Conservation (phyloP, 1,140 invertebrate species). For the Portunus trituberculatus region DNA sequence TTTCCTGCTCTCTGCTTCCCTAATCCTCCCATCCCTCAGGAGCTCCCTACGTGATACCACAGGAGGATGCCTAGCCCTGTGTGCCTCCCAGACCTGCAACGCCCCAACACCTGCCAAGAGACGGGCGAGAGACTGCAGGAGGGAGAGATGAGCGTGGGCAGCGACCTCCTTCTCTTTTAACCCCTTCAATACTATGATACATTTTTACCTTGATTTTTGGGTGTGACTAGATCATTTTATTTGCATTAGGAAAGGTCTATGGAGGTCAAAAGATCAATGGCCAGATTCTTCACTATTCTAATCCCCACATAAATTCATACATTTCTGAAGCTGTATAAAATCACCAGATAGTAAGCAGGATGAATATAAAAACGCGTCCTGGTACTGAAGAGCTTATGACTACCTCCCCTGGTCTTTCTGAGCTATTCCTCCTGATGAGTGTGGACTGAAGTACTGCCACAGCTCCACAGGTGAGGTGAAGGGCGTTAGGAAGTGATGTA, state of each 20-base stretch:
- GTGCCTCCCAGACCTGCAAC: not conserved
- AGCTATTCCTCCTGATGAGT: not conserved
- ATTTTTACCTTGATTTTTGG: no score
- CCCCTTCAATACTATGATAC: no score
- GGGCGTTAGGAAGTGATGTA: not conserved
- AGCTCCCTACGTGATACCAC: not conserved
- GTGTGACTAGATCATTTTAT: no score
- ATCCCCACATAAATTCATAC: no score
- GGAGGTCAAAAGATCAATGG: no score
- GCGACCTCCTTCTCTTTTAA: not conserved
- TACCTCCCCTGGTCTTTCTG: not conserved
- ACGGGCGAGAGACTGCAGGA: not conserved
- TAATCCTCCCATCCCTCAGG: not conserved
- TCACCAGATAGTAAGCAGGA: no score
- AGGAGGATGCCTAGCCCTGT: not conserved
- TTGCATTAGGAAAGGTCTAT: no score
- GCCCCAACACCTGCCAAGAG: not conserved
- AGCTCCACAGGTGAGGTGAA: not conserved
- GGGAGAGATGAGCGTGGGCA: not conserved
- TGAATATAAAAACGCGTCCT: no score
- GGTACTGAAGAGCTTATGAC: no score
- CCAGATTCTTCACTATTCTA: no score
- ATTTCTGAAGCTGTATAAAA: no score
- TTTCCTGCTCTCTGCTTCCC: not conserved
- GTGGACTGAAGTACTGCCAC: not conserved